phyloP scores from a whole-genome alignment of 2,797 vertebrate species.

The Pagetopsis macropterus region DNA sequence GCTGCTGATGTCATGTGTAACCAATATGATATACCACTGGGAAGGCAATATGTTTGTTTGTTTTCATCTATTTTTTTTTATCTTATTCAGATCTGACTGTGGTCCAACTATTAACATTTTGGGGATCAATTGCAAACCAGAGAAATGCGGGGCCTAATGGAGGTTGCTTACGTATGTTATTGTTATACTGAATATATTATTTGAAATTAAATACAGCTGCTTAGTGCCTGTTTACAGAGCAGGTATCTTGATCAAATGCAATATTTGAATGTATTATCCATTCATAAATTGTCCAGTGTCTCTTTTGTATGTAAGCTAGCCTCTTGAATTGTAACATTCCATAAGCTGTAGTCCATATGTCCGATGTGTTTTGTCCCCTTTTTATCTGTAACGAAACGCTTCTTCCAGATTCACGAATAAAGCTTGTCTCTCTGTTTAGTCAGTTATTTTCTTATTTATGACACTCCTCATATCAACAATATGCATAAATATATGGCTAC shows the following conservation, averaged over 20 bases:
- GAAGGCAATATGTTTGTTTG: constrained; percentile 49
- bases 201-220: constrained; percentile 57
- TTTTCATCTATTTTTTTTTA: constrained; percentile 10
- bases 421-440: constrained; percentile 64
- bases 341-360: constrained; percentile 62
- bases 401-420: constrained; percentile 76
- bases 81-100: constrained; percentile 47
- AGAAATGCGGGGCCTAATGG: constrained; percentile 40
- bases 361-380: constrained; percentile 42
- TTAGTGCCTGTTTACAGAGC: constrained; percentile 60
- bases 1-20: constrained; percentile 59
- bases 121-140: constrained; percentile 48
- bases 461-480: constrained; percentile 5
- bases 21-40: constrained; percentile 49
- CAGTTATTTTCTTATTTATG: constrained; percentile 56
- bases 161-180: constrained; percentile 57
- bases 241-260: constrained; percentile 72
- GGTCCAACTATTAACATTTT: constrained; percentile 54
- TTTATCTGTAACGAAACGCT: constrained; percentile 69
- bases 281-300: constrained; percentile 52
- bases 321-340: constrained; percentile 79
- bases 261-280: constrained; percentile 64
- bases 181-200: constrained; percentile 57
- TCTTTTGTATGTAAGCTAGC: constrained; percentile 58
- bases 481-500: constrained; percentile 11